Evolutionary conservation across 1,140 invertebrate genomes (phyloP).

Genomic region (Micrasema longulum): DNA sequence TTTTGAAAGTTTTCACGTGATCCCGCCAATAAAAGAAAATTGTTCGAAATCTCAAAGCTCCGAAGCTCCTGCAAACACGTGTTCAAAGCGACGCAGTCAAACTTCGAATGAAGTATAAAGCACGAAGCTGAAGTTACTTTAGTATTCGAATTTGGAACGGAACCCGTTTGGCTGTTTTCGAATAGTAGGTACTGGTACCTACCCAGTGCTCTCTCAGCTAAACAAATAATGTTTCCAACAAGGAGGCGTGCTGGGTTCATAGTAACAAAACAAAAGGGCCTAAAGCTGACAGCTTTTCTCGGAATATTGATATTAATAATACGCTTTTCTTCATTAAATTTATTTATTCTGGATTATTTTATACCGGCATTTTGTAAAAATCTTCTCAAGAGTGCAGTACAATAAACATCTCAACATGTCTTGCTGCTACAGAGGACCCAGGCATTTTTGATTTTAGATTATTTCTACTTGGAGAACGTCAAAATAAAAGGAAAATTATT

Average conservation of each 20-base stretch:
- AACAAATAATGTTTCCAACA: conserved; percentile 54
- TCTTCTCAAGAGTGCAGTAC: too few relatives aligned
- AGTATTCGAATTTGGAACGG: conserved; percentile 30
- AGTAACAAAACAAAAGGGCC: conserved; percentile 16
- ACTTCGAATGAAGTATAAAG: background rate
- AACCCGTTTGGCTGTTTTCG: conserved; percentile 29
- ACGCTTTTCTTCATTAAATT: too few relatives aligned
- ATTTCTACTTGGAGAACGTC: too few relatives aligned
- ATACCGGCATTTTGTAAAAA: too few relatives aligned
- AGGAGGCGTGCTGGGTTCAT: conserved; percentile 46
- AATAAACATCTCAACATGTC: too few relatives aligned
- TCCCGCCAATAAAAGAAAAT: conserved; percentile 31
- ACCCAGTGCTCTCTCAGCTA: conserved; percentile 45
- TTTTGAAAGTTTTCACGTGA: background rate
- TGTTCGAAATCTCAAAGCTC: background rate
- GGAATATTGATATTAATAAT: conserved; percentile 4
- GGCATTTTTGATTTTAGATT: too few relatives aligned
- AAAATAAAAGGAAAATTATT: too few relatives aligned
- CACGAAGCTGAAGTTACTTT: conserved; percentile 1
- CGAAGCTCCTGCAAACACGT: background rate
- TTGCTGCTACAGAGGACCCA: too few relatives aligned
- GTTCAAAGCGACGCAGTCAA: background rate
- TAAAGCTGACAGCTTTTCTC: background rate
- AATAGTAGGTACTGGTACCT: conserved; percentile 21
- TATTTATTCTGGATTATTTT: too few relatives aligned